phyloP scores from a whole-genome alignment of 2,888 invertebrate species.

The Cyclophora punctaria region DNA sequence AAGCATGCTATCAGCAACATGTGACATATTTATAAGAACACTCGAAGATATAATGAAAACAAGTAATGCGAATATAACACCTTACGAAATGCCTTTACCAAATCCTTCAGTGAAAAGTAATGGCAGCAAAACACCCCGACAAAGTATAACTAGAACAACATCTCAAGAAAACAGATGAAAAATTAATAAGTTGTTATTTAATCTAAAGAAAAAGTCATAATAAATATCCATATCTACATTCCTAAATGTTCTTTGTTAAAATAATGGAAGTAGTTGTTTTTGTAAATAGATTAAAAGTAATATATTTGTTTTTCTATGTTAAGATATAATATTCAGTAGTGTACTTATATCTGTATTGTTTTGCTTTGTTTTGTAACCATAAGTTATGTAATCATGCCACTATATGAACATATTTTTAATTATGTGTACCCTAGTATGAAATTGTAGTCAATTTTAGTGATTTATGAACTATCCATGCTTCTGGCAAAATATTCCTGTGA shows the following conservation, averaged over 20 bases:
- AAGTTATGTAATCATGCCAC: no score
- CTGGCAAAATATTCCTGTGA: neutral
- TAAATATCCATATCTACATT: neutral
- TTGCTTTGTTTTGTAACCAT: no score
- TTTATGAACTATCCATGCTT: no score
- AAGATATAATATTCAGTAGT: no score
- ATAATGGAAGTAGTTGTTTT: no score
- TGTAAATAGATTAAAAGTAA: neutral
- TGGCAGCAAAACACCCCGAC: constrained; percentile 40
- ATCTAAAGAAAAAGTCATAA: neutral
- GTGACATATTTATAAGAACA: constrained; percentile 88
- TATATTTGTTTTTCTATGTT: no score
- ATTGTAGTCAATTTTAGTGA: no score
- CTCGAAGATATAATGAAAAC: constrained; percentile 86
- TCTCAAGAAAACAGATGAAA: constrained; percentile 70
- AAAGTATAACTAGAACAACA: constrained; percentile 49
- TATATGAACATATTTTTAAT: no score
- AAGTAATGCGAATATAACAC: constrained; percentile 27
- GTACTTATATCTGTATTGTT: no score
- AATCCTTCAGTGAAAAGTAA: constrained; percentile 40
- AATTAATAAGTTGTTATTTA: neutral
- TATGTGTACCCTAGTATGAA: no score
- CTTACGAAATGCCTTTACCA: constrained; percentile 55
- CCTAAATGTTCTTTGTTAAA: constrained; percentile 9
- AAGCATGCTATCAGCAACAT: constrained; percentile 82